These are phyloP conservation scores for Drosophila lutescens DNA, from an alignment of 2,888 invertebrate species.

Conservation along the genomic window DNA sequence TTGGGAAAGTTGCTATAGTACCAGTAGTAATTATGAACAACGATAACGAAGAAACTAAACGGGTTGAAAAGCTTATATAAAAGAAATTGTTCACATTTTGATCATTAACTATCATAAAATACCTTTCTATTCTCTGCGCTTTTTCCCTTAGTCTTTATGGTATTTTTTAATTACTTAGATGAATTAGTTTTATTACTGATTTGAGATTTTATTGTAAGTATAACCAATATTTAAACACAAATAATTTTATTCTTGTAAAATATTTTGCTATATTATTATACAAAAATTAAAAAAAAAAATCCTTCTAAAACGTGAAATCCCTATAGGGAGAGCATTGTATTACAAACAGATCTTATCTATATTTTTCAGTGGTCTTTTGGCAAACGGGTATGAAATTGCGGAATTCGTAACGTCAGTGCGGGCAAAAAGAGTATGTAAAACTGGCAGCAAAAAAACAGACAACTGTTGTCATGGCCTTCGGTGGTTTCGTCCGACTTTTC, in stretches of 20 bases:
- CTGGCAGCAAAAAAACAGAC: slow-evolving; percentile 40
- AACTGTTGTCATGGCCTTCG: slow-evolving; percentile 56
- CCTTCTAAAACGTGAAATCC: too few species aligned
- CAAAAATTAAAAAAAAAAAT: neutral
- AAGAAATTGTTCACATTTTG: neutral
- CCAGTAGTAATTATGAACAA: neutral
- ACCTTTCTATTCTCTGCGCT: neutral
- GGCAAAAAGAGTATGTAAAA: slow-evolving; percentile 57
- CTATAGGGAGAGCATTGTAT: slow-evolving; percentile 18
- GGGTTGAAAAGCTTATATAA: neutral
- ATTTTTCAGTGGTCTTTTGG: slow-evolving; percentile 31
- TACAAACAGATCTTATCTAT: slow-evolving; percentile 17
- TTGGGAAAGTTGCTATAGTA: neutral
- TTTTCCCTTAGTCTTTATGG: neutral
- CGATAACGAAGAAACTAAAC: neutral
- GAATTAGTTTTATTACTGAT: neutral
- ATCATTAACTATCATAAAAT: neutral
- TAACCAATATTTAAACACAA: too few species aligned
- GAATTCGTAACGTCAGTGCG: slow-evolving; percentile 54
- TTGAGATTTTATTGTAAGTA: too few species aligned
- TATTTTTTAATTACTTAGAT: neutral
- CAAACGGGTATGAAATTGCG: slow-evolving; percentile 52
- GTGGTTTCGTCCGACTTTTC: slow-evolving; percentile 62
- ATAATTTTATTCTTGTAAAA: too few species aligned
- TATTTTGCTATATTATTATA: neutral